phyloP scores from a whole-genome alignment of 2,113 vertebrate genomes.

The Chaetodon auriga region DNA sequence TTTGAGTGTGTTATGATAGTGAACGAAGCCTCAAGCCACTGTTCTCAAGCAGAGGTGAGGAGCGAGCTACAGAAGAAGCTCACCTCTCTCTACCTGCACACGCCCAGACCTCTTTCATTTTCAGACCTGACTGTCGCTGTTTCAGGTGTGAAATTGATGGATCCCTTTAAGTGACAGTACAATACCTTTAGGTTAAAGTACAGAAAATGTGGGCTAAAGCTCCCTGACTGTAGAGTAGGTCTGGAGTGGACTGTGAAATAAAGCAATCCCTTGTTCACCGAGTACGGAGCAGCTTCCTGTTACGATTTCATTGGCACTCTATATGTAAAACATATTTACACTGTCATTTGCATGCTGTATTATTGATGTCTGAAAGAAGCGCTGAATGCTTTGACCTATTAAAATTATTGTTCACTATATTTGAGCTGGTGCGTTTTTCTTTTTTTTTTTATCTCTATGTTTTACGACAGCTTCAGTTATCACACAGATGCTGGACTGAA shows the following conservation, averaged over 20 bases:
- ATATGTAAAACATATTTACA: not conserved
- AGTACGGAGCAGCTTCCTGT: not conserved
- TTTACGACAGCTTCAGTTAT: not conserved
- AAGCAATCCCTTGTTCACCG: not conserved
- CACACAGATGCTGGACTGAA: not conserved
- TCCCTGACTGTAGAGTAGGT: too few relatives aligned
- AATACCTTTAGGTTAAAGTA: too few relatives aligned
- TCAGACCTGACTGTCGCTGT: too few relatives aligned
- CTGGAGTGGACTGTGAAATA: not conserved
- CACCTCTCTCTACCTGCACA: too few relatives aligned
- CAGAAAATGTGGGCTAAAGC: too few relatives aligned
- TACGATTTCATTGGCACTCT: not conserved
- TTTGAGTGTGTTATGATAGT: too few relatives aligned
- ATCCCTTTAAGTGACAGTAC: too few relatives aligned
- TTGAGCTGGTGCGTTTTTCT: not conserved
- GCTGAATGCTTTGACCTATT: not conserved
- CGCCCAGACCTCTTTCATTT: too few relatives aligned
- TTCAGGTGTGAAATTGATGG: too few relatives aligned
- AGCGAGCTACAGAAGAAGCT: too few relatives aligned
- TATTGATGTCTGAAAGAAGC: not conserved
- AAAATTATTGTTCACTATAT: not conserved
- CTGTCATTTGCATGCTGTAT: not conserved
- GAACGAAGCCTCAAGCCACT: too few relatives aligned
- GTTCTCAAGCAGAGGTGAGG: too few relatives aligned
- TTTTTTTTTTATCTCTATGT: not conserved